Evolutionary conservation across 2,113 vertebrate genomes (phyloP), one percentile per base, ranked within the genome.

Genomic region (Columba livia): DNA sequence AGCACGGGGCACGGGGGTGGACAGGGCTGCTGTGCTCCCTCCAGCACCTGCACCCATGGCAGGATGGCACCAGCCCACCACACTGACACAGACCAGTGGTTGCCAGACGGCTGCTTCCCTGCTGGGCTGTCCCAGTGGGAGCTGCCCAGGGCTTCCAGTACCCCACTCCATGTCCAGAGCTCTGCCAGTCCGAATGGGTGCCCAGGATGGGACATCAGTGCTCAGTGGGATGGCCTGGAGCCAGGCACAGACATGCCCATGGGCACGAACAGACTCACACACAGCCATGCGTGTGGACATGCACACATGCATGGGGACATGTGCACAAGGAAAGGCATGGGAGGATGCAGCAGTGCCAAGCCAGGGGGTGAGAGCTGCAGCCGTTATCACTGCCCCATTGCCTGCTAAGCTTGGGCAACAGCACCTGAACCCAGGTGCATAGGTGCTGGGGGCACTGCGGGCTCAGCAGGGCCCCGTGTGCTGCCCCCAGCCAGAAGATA

Each of bases 361-460:
- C 6, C 48, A 77, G 29, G 2, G 24, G 14, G 13, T 36, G 40
- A 65, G 6, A 9, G 34, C 50, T 85, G 32, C 44, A 88, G 79
- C n/a, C 4, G 0, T 50, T 18, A 13, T 9, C 44, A 65, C 0
- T 0, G 13, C 31, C 69, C 38, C 38, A 10, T 17, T 77, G 64
- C 11, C 54, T 3, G 0, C 31, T 7, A 77, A 47, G 36, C 48
- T 57, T 65, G 56, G 14, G 34, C 66, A 77, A 38, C 42, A 80
- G 69, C 34, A 69, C 44, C 48, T 2, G 0, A 51, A 65, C 51
- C 8, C 6, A 1, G 17, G 12, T 24, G 23, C 42, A 36, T 0
- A 0, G 8, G 23, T 38, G 28, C 20, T 0, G 0, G 40, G 32
- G 19, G 42, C 12, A 36, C 8, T 6, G n/a, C 4, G 1, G 15